These are phyloP conservation scores for Drosophila kikkawai DNA, from an alignment of 1,140 invertebrate genomes.

Conservation along the genomic window DNA sequence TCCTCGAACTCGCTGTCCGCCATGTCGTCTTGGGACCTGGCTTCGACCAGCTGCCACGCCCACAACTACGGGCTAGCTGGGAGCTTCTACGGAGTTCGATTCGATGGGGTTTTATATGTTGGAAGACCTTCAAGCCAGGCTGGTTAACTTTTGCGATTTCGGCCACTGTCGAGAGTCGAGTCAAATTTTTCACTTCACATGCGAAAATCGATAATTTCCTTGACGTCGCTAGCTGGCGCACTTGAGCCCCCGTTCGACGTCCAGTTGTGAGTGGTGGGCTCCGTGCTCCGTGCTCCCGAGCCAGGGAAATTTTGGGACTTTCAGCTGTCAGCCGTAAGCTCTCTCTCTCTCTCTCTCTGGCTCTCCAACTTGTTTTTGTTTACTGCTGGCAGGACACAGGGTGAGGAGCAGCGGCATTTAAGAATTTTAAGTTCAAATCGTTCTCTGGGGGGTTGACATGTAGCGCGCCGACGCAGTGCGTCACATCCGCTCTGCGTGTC, in stretches of 20 bases:
- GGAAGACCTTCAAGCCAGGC: not conserved
- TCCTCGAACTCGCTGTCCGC: constrained; percentile 96
- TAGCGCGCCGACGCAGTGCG: constrained; percentile 56
- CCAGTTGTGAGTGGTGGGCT: constrained; percentile 57
- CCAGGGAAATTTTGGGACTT: constrained; percentile 62
- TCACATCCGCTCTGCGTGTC: constrained; percentile 15
- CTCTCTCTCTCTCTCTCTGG: constrained; percentile 38
- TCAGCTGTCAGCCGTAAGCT: constrained; percentile 60
- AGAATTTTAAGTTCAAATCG: not conserved
- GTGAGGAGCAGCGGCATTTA: constrained; percentile 25
- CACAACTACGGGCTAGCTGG: constrained; percentile 17
- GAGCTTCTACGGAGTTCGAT: not conserved
- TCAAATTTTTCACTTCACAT: constrained; percentile 68
- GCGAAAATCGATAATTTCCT: constrained; percentile 84
- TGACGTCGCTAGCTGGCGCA: constrained; percentile 49
- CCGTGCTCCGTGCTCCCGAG: constrained; percentile 10
- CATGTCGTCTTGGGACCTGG: constrained; percentile 86
- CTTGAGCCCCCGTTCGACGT: constrained; percentile 62
- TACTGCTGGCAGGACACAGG: constrained; percentile 50
- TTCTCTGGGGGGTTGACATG: constrained; percentile 56
- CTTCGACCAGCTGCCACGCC: constrained; percentile 62
- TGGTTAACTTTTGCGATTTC: not conserved
- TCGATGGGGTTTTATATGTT: not conserved
- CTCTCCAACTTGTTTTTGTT: constrained; percentile 77
- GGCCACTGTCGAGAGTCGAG: constrained; percentile 6